Evolutionary conservation across 1,140 invertebrate species (phyloP).

Genomic region (Globodera rostochiensis): DNA sequence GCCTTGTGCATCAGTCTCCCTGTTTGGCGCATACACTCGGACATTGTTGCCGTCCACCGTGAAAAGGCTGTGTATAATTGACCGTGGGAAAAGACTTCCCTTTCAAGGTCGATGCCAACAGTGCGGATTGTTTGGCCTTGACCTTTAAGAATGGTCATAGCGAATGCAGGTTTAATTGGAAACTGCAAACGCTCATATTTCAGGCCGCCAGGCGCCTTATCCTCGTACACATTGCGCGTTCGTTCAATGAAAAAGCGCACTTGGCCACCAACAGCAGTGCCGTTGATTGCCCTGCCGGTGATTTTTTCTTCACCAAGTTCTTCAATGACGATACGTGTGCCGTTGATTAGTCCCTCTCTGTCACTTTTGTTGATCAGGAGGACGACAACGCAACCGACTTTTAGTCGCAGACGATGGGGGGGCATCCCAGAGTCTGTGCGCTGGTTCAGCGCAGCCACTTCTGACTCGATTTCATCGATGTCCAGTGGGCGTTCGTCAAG

Average conservation of each 20-base stretch:
- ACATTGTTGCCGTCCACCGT: neutral
- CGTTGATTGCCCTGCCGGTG: neutral
- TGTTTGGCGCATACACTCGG: constrained; percentile 10
- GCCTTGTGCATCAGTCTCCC: constrained; percentile 3
- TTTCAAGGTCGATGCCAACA: constrained; percentile 13
- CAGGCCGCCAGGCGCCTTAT: neutral
- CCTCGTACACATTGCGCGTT: neutral
- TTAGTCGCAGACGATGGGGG: constrained; percentile 19
- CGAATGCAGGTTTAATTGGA: constrained; percentile 16
- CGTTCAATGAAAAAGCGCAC: neutral
- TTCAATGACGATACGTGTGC: constrained; percentile 25
- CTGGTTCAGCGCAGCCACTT: no score
- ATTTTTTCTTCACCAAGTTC: neutral
- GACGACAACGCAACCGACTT: constrained; percentile 19
- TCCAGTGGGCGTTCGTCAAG: no score
- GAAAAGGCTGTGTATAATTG: constrained; percentile 4
- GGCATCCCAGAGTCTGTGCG: constrained; percentile 1
- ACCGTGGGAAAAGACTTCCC: constrained; percentile 22
- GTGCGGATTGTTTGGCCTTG: constrained; percentile 16
- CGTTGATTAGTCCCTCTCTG: constrained; percentile 16
- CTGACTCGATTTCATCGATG: no score
- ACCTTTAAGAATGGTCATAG: constrained; percentile 26
- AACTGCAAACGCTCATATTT: constrained; percentile 17
- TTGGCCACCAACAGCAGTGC: neutral
- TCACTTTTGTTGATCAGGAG: constrained; percentile 7